Percentiles rank a stretch among this genome's conserved stretches.
These are phyloP conservation scores for Gallinago jamesoni DNA, from an alignment of 2,113 vertebrate genomes.

Conservation along the genomic window DNA sequence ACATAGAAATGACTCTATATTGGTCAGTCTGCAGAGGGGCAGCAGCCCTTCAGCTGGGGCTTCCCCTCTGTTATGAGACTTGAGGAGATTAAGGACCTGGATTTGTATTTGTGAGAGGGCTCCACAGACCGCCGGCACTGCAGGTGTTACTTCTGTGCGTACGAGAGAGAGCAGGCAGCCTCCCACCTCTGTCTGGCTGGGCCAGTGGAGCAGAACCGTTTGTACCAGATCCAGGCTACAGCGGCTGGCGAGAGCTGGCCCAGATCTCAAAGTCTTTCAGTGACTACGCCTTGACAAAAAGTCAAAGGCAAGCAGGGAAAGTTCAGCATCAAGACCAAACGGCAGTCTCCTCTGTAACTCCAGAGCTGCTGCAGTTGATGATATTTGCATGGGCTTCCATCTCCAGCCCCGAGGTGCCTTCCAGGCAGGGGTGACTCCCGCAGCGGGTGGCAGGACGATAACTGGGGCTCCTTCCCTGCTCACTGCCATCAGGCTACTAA, in stretches of 20 bases:
- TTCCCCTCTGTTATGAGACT: background rate
- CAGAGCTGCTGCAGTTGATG: background rate
- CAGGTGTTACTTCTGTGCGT: accelerated
- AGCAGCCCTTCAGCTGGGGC: background rate
- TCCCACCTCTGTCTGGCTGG: background rate
- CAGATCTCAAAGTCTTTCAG: accelerated
- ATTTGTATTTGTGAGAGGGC: background rate
- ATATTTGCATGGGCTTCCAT: accelerated
- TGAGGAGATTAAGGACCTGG: background rate
- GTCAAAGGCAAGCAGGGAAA: background rate
- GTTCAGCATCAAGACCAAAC: background rate
- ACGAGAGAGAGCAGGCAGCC: background rate
- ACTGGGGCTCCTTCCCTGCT: background rate
- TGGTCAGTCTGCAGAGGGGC: background rate
- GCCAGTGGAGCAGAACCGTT: accelerated
- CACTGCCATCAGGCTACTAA: background rate
- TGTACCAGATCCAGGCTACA: background rate
- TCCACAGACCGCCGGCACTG: accelerated
- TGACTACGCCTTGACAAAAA: accelerated
- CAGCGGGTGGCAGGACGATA: background rate
- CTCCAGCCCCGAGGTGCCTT: background rate
- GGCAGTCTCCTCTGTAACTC: accelerated
- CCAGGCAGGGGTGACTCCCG: background rate
- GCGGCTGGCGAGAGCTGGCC: background rate
- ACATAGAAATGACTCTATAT: accelerated